These are phyloP conservation scores for Globia sparganii DNA, from an alignment of 2,888 invertebrate species.

Conservation along the genomic window DNA sequence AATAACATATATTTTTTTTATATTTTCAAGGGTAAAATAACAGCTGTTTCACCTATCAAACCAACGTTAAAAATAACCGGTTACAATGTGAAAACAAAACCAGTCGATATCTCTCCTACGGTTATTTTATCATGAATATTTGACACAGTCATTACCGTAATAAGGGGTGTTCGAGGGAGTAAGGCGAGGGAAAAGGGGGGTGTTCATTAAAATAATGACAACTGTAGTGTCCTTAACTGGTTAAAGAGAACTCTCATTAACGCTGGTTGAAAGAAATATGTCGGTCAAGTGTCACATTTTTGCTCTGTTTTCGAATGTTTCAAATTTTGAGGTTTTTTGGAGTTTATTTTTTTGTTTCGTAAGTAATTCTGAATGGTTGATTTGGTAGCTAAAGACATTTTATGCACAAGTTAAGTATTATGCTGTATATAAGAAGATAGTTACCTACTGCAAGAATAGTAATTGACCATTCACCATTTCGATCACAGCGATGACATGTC, in stretches of 20 bases:
- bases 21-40: not conserved
- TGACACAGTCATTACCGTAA: constrained; percentile 68
- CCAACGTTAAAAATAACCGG: not conserved
- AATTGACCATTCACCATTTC: not conserved
- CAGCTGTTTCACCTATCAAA: not conserved
- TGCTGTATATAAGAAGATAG: not conserved
- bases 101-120: constrained; percentile 32
- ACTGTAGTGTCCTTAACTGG: constrained; percentile 63
- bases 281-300: constrained; percentile 59
- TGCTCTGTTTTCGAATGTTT: constrained; percentile 21
- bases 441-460: not conserved
- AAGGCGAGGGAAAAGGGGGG: constrained; percentile 5
- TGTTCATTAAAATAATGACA: constrained; percentile 74
- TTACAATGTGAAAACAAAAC: constrained; percentile 9
- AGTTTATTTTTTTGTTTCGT: not conserved
- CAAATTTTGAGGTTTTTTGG: constrained; percentile 5
- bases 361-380: not conserved
- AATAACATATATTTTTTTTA: too few relatives aligned
- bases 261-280: constrained; percentile 60
- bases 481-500: not conserved
- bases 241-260: constrained; percentile 65
- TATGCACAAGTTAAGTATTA: not conserved
- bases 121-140: constrained; percentile 66
- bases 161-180: constrained; percentile 39
- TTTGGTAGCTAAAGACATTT: not conserved